phyloP scores from a whole-genome alignment of 35 echinoderm and acorn worm species.

The Acanthaster planci region DNA sequence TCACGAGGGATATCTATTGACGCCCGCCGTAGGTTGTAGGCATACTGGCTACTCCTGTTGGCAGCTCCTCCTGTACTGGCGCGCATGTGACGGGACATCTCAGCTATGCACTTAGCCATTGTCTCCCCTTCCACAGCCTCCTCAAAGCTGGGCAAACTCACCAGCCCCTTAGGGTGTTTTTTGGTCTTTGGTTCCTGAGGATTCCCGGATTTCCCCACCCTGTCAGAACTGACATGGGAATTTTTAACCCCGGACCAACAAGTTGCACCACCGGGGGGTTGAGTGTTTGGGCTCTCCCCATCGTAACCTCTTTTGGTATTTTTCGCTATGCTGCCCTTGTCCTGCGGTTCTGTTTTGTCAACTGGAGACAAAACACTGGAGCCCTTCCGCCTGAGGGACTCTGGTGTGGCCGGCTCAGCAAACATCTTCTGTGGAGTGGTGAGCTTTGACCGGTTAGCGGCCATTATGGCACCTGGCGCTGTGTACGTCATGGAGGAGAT shows the following conservation, averaged over 20 bases:
- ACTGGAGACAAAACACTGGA: neutral
- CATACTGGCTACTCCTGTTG: slow-evolving; percentile 25
- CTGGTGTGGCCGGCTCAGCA: neutral
- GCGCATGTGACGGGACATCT: slow-evolving; percentile 10
- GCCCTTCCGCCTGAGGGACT: neutral
- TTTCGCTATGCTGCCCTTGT: neutral
- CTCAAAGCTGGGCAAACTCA: slow-evolving; percentile 29
- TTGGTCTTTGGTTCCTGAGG: neutral
- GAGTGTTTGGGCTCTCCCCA: neutral
- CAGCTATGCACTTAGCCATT: slow-evolving; percentile 51
- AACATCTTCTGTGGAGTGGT: slow-evolving; percentile 3
- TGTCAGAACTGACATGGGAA: neutral
- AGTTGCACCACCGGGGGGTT: neutral
- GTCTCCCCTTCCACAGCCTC: slow-evolving; percentile 55
- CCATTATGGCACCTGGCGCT: neutral
- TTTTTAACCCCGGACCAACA: neutral
- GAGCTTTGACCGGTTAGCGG: neutral
- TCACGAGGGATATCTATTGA: neutral
- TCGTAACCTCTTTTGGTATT: neutral
- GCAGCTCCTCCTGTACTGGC: neutral
- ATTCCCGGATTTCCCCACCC: neutral
- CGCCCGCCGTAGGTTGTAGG: slow-evolving; percentile 1
- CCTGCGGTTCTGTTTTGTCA: neutral
- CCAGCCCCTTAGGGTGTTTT: neutral
- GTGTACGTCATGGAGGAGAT: neutral